phyloP scores from a whole-genome alignment of 2,113 vertebrate species.

The Miniopterus natalensis region DNA sequence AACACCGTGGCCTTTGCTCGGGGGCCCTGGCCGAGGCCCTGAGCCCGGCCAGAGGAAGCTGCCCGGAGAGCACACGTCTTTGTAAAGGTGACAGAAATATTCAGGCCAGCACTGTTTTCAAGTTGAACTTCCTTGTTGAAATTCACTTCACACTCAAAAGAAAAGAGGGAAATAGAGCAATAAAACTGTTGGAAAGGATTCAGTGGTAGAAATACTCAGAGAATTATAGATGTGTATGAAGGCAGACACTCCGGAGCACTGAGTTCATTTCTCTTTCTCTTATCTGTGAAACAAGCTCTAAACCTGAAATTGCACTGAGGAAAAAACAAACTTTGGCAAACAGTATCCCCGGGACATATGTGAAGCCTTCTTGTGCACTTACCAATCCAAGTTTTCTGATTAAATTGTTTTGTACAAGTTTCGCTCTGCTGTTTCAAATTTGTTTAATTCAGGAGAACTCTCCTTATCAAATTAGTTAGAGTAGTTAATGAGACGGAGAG shows the following conservation, averaged over 20 bases:
- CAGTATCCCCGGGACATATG: neutral
- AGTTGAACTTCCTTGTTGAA: conserved; percentile 73
- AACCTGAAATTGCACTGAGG: neutral
- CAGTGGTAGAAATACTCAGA: conserved; percentile 29
- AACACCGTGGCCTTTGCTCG: conserved; percentile 47
- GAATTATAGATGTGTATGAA: neutral
- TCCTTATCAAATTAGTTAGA: neutral
- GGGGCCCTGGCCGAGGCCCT: conserved; percentile 44
- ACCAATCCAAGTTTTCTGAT: conserved; percentile 16
- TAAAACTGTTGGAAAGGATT: conserved; percentile 43
- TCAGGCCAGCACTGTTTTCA: conserved; percentile 65
- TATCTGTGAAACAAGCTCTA: neutral
- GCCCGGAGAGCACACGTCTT: conserved; percentile 57
- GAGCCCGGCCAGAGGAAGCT: conserved; percentile 46
- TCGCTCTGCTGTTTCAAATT: conserved; percentile 40
- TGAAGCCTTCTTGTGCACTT: neutral
- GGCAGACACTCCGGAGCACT: neutral
- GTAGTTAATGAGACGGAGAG: neutral
- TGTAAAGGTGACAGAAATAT: conserved; percentile 66
- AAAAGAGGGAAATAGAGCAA: conserved; percentile 34
- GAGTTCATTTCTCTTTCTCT: neutral
- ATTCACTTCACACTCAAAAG: conserved; percentile 37
- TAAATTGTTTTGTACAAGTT: conserved; percentile 43
- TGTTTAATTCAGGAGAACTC: conserved; percentile 34
- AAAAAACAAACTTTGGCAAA: neutral